Evolutionary conservation across 2,797 vertebrate genomes (phyloP).

Genomic region (Tapera naevia): DNA sequence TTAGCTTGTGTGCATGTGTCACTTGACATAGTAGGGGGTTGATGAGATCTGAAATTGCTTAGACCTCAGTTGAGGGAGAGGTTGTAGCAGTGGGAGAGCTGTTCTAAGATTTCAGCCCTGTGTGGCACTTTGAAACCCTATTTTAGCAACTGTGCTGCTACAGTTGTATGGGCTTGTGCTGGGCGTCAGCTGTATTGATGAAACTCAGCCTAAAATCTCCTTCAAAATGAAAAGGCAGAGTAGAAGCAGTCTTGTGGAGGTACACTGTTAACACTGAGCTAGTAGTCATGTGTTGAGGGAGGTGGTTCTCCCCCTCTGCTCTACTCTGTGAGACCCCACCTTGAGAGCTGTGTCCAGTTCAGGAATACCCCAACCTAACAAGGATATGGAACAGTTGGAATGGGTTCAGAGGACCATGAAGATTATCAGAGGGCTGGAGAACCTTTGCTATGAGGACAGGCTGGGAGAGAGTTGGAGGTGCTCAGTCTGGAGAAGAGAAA

Average conservation of each 20-base stretch:
- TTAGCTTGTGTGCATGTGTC: fast-evolving
- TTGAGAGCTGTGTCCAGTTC: too few relatives aligned
- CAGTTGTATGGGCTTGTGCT: neutral
- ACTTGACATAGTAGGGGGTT: neutral
- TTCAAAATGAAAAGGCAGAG: neutral
- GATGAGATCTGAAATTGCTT: neutral
- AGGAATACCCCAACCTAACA: too few relatives aligned
- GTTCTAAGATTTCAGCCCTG: neutral
- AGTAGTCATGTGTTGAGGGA: too few relatives aligned
- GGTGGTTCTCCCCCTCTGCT: too few relatives aligned
- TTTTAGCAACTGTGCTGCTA: neutral
- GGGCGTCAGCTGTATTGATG: neutral
- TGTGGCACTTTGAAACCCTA: fast-evolving
- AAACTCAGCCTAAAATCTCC: neutral
- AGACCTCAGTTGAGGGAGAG: neutral
- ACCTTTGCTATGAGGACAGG: too few relatives aligned
- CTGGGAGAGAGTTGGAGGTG: too few relatives aligned
- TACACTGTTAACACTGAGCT: neutral
- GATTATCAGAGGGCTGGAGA: too few relatives aligned
- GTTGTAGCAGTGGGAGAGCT: neutral
- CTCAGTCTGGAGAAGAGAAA: too few relatives aligned
- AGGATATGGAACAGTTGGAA: too few relatives aligned
- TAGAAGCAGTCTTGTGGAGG: neutral
- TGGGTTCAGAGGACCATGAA: too few relatives aligned
- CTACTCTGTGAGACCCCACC: too few relatives aligned